Base-by-base conservation (phyloP, 2,888 invertebrate species). In the Hesperia comma region DNA sequence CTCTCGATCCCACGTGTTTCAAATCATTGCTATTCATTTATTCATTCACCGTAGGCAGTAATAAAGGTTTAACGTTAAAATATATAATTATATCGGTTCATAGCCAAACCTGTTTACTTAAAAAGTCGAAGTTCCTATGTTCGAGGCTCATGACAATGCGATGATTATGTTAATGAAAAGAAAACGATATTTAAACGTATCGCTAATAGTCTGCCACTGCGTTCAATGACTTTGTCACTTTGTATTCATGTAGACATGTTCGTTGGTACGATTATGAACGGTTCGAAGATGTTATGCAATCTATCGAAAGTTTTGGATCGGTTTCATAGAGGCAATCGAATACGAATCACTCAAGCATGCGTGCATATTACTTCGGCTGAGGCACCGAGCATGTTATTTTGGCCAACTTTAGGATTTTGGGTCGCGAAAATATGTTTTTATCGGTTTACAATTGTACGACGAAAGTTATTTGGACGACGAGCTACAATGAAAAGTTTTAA, bases 401-500 rank as follows among this genome's bases (percentile, higher is more conserved):
- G 1, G 19, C n/a, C n/a, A n/a, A 19, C 6, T 10, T 8, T 14
- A 51, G 14, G 17, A 46, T 15, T 46, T 17, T 15, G 43, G 17
- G 43, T 7, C 15, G 43, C 43, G 17, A 6, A 43, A 46, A 46
- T 46, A 2, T 46, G 8, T 54, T 54, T 54, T 15, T 15, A 10
- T 14, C n/a, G 14, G 2, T 55, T 15, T 12, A 43, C 7, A 17
- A 17, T 46, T 17, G 19, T 33, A 41, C n/a, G 15, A 26, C 54
- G 26, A n/a, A 51, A 37, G 14, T 6, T 33, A 33, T 6, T 17
- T 37, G 5, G 51, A 37, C 8, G 19, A 62, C 3, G 21, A 40
- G 51, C 10, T 10, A 61, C 7, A 26, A 21, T 32, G 26, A 41
- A 54, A 62, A 62, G 15, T 54, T 62, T 54, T 62, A 62, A 62